Base-by-base conservation (phyloP, 1,140 invertebrate genomes). In the Lineus longissimus region DNA sequence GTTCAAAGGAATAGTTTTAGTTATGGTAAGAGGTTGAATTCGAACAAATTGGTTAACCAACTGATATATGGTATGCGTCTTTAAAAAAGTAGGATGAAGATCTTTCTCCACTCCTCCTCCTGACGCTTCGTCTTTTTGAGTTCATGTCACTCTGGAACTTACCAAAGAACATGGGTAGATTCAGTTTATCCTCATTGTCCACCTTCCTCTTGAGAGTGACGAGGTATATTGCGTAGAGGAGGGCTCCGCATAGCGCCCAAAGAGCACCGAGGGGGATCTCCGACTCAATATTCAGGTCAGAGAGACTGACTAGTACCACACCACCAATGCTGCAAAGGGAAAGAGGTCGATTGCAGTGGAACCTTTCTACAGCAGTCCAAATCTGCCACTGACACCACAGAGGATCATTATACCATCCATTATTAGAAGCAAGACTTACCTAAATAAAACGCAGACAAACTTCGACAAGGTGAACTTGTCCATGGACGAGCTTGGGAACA, bases 121-220 rank as follows among this genome's bases (percentile, higher is more conserved):
- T 36, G 33, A 36, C 15, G 4, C 33, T 36, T n/a, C n/a, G n/a
- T n/a, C n/a, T n/a, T n/a, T n/a, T n/a, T n/a, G n/a, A n/a, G n/a
- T n/a, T n/a, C n/a, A n/a, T n/a, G n/a, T n/a, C n/a, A n/a, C n/a
- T n/a, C n/a, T n/a, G 4, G n/a, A n/a, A 71, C 82, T 84, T 79
- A 91, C 90, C 92, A 83, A 94, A 94, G 82, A 94, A 94, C 85
- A 94, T 88, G 33, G 91, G 89, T 77, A 94, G 90, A 80, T 94
- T 91, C 76, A 94, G 87, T 80, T 90, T 90, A 71, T 93, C 91
- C 82, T 94, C 92, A 73, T 90, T 87, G 73, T 91, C 89, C 15
- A 92, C 89, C 81, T 90, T 90, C 72, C 88, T 84, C 71, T 88
- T 85, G 1, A 95, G 82, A 72, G 92, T 88, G 55, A 94, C 92